These are phyloP conservation scores for Odontocolon sp. DNA, from an alignment of 2,888 invertebrate genomes.

Conservation along the genomic window DNA sequence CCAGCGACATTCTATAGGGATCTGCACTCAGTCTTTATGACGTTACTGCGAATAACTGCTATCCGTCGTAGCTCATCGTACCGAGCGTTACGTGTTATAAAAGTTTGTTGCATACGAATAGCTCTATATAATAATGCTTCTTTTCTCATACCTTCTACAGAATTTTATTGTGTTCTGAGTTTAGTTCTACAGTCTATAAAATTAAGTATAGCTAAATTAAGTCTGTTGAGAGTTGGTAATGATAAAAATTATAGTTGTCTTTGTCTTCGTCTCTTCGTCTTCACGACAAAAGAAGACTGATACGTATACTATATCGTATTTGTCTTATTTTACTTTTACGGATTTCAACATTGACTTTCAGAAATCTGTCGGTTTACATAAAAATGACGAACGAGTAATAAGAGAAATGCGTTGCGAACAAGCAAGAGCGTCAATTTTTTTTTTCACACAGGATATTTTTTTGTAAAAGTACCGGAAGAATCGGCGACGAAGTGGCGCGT, in stretches of 20 bases:
- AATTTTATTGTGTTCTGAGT: background rate
- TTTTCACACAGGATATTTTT: background rate
- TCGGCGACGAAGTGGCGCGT: slow-evolving; percentile 10
- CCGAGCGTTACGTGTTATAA: background rate
- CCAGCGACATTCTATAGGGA: background rate
- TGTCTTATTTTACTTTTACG: no score
- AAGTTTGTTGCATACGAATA: background rate
- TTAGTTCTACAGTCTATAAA: background rate
- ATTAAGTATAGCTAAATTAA: background rate
- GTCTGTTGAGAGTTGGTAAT: no score
- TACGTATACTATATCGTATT: no score
- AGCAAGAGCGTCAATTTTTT: slow-evolving; percentile 9
- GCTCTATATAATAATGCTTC: background rate
- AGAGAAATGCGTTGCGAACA: slow-evolving; percentile 1
- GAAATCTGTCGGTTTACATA: slow-evolving; percentile 4
- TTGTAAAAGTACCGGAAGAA: background rate
- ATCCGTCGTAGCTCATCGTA: background rate
- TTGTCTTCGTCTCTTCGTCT: no score
- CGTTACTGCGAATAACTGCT: slow-evolving; percentile 10
- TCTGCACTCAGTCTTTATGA: slow-evolving; percentile 19
- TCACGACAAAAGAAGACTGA: no score
- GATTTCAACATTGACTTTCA: no score
- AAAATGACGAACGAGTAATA: background rate
- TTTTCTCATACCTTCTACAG: background rate
- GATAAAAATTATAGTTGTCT: no score